phyloP scores from a whole-genome alignment of 1,140 invertebrate genomes.

The Trichonephila inaurata region DNA sequence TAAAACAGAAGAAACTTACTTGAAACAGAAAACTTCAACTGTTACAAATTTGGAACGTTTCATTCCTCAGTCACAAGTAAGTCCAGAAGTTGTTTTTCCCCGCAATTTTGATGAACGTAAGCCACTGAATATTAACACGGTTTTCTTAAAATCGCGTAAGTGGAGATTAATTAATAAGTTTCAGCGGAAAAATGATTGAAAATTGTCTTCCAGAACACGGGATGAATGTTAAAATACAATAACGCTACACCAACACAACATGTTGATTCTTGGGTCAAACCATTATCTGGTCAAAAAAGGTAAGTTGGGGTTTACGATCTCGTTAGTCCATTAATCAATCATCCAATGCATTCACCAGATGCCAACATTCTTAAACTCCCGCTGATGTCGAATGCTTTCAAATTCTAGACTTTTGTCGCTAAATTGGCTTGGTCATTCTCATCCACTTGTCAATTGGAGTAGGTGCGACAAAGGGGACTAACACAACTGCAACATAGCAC shows the following conservation, averaged over 20 bases:
- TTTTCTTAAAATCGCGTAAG: no score
- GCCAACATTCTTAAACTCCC: neutral
- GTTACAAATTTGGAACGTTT: no score
- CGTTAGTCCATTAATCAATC: slow-evolving; percentile 17
- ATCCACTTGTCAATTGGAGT: neutral
- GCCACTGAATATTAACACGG: no score
- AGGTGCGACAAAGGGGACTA: neutral
- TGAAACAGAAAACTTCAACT: no score
- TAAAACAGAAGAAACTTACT: no score
- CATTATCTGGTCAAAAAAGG: neutral
- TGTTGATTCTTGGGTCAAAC: neutral
- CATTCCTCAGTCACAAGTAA: no score
- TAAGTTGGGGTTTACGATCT: neutral
- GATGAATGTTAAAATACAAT: no score
- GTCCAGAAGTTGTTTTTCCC: no score
- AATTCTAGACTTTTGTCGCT: slow-evolving; percentile 19
- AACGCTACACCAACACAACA: neutral
- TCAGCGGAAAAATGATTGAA: no score
- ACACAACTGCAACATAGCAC: neutral
- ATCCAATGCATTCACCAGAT: neutral
- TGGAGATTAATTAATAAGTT: no score
- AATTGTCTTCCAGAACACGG: no score
- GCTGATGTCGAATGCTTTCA: neutral
- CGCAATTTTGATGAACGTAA: no score
- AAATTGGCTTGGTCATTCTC: neutral